These are phyloP conservation scores for Progne subis DNA, from an alignment of 2,113 vertebrate species.

Conservation along the genomic window DNA sequence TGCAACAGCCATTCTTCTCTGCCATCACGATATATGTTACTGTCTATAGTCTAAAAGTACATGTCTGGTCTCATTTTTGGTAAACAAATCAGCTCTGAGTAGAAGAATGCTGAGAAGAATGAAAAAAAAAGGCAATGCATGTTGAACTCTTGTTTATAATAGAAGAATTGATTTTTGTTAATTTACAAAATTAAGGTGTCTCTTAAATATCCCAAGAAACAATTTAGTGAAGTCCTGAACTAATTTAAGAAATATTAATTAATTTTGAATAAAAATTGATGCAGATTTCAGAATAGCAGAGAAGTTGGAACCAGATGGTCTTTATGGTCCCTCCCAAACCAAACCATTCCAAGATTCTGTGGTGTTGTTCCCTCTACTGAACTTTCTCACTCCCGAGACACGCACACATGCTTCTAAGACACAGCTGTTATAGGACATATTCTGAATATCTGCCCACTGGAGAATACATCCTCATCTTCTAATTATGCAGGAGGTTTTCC, in stretches of 20 bases:
- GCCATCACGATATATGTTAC: not conserved
- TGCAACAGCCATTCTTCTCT: not conserved
- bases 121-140: not conserved
- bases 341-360: not conserved
- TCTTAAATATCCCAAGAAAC: not conserved
- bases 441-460: not conserved
- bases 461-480: not conserved
- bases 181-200: not conserved
- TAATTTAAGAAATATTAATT: not conserved
- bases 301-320: fast-evolving
- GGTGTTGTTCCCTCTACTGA: not conserved
- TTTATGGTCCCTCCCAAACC: too few species aligned
- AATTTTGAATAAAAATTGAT: not conserved
- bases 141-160: not conserved
- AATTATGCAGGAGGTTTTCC: not conserved
- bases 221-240: not conserved
- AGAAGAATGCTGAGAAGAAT: not conserved
- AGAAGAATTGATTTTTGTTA: not conserved
- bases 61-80: not conserved
- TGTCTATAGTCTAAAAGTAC: not conserved
- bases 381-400: not conserved
- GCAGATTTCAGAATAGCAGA: not conserved
- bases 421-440: fast-evolving
- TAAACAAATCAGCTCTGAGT: not conserved
- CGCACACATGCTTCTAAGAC: fast-evolving